These are phyloP conservation scores for Penaeus indicus DNA, from an alignment of 1,140 invertebrate genomes.

Conservation along the genomic window DNA sequence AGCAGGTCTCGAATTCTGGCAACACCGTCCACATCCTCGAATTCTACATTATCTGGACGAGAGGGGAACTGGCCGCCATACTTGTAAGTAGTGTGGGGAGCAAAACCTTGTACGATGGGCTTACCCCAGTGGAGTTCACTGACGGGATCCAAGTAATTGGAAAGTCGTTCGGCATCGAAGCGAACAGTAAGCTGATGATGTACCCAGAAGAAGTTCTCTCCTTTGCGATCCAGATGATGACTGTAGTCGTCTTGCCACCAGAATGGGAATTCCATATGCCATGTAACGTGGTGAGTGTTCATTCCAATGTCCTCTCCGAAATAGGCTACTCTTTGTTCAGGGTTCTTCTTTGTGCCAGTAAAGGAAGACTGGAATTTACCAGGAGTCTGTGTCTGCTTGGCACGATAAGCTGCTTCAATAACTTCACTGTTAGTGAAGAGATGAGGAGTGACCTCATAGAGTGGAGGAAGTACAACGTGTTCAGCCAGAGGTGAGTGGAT, in stretches of 20 bases:
- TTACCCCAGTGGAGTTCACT: slow-evolving; percentile 38
- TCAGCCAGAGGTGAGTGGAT: slow-evolving; percentile 12
- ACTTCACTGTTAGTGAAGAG: slow-evolving; percentile 41
- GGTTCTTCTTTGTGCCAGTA: slow-evolving; percentile 28
- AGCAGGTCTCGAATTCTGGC: slow-evolving; percentile 21
- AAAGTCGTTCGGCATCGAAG: slow-evolving; percentile 41
- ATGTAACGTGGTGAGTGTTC: slow-evolving; percentile 46
- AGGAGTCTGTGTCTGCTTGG: slow-evolving; percentile 42
- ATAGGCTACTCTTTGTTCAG: slow-evolving; percentile 38
- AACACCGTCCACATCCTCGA: slow-evolving; percentile 41
- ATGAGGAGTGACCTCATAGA: slow-evolving; percentile 47
- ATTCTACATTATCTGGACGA: slow-evolving; percentile 28
- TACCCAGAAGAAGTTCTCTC: slow-evolving; percentile 48
- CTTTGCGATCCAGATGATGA: slow-evolving; percentile 40
- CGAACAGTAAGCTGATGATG: slow-evolving; percentile 44
- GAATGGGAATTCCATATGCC: slow-evolving; percentile 40
- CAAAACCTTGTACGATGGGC: slow-evolving; percentile 24
- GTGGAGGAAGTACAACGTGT: slow-evolving; percentile 33
- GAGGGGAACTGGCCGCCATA: slow-evolving; percentile 43
- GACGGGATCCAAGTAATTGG: slow-evolving; percentile 34
- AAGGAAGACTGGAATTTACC: slow-evolving; percentile 3
- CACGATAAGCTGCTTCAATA: slow-evolving; percentile 19
- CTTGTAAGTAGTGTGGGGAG: slow-evolving; percentile 39
- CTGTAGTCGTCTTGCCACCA: slow-evolving; percentile 19
- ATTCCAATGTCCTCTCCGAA: slow-evolving; percentile 42